Evolutionary conservation across 2,888 invertebrate genomes (phyloP).

Genomic region (Troides oblongomaculatus): DNA sequence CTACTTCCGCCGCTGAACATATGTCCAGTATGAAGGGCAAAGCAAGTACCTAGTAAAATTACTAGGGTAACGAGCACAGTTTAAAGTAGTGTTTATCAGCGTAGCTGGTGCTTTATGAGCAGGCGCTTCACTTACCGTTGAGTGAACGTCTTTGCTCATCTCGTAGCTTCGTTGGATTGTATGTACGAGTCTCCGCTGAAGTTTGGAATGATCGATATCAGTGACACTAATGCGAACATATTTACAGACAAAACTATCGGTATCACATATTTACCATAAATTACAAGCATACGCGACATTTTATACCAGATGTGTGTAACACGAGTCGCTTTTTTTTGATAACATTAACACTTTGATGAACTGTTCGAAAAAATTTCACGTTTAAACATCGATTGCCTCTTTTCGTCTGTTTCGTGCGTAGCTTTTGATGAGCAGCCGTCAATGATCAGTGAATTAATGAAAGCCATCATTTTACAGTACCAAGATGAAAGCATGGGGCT

Average conservation of each 20-base stretch:
- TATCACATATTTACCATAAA: background rate
- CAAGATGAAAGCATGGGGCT: background rate
- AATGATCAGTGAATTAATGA: background rate
- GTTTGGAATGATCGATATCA: too few relatives aligned
- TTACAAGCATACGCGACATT: conserved; percentile 8
- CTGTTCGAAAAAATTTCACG: background rate
- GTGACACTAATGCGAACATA: too few relatives aligned
- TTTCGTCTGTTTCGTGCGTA: background rate
- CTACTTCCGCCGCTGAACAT: too few relatives aligned
- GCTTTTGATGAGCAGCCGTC: background rate
- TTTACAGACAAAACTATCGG: background rate
- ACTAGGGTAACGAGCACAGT: too few relatives aligned
- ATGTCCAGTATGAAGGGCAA: too few relatives aligned
- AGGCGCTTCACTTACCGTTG: too few relatives aligned
- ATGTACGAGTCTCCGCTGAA: too few relatives aligned
- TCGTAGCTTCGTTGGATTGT: too few relatives aligned
- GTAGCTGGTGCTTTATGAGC: too few relatives aligned
- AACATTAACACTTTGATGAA: conserved; percentile 2
- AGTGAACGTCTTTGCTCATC: too few relatives aligned
- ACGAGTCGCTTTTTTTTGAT: conserved; percentile 16
- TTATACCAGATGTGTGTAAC: conserved; percentile 22
- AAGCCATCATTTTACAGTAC: background rate
- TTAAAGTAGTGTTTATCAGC: too few relatives aligned
- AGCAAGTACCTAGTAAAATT: too few relatives aligned
- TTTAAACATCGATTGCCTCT: conserved; percentile 2